Evolutionary conservation across 2,888 invertebrate species (phyloP).

Genomic region (Lamellibrachia satsuma): DNA sequence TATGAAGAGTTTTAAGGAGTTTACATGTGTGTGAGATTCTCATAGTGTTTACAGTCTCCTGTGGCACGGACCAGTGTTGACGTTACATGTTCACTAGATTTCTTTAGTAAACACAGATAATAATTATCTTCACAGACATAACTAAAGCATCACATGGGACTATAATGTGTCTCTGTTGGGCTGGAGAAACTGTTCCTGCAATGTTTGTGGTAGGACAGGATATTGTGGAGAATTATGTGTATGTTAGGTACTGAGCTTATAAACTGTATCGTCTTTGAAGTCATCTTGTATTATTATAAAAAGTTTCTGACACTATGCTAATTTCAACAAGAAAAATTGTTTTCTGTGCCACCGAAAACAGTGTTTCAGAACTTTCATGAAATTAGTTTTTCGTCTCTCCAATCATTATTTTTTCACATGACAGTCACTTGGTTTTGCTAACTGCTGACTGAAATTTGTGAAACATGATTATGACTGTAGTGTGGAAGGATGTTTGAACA

Average conservation of each 20-base stretch:
- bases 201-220: neutral
- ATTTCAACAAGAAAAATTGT: no score
- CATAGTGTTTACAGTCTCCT: neutral
- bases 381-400: neutral
- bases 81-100: neutral
- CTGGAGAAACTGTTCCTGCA: neutral
- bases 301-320: no score
- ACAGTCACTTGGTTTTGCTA: neutral
- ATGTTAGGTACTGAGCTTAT: neutral
- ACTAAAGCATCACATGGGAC: neutral
- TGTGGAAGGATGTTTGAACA: neutral
- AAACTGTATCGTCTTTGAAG: no score
- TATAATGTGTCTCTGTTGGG: neutral
- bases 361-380: neutral
- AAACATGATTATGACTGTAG: neutral
- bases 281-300: no score
- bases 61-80: neutral
- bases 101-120: neutral
- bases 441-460: neutral
- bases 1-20: neutral
- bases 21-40: neutral
- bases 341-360: neutral
- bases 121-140: neutral
- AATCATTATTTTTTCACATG: neutral
- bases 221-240: neutral